Evolutionary conservation across 2,888 invertebrate species (phyloP), one percentile per base, ranked within the genome.

Genomic region (Netelia inedita): DNA sequence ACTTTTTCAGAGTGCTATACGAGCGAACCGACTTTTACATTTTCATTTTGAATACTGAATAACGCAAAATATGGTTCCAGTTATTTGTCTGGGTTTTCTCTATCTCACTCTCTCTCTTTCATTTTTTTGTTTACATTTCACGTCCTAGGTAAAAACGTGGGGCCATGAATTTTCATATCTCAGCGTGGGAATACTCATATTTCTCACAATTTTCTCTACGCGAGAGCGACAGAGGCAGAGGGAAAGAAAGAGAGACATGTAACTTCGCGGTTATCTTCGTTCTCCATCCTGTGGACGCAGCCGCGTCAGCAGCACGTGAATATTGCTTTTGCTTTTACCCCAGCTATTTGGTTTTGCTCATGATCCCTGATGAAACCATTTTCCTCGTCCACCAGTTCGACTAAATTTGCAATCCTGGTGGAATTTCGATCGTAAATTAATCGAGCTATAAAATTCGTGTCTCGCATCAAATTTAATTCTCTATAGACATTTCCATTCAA

Each of bases 251-350:
- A 55, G 55, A 8, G 3, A 16, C 1, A 8, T 57, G 16, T 19
- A 16, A 46, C 46, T 1, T 46, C 46, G 43, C 68, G 46, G 61
- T 79, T 71, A 71, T 71, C 71, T 55, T 53, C 53, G 35, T 16
- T 53, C 63, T 16, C 63, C 16, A 63, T 79, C 68, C 69, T 53
- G 21, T 63, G 43, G 53, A 69, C 63, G 35, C n/a, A 35, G 61
- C 63, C 69, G 71, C 63, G 79, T 79, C 71, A 79, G 50, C 79
- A 66, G 57, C 66, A 57, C 76, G 71, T 53, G 69, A 79, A 79
- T 79, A 35, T 19, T 61, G 69, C 23, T 61, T 21, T 53, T 68
- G 53, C 61, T 46, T 66, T 53, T 59, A 14, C 43, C 43, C 10
- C 50, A 19, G 19, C 46, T 16, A 16, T 46, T 41, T 16, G 46